These are phyloP conservation scores for Muscicapa adusta DNA, from an alignment of 2,113 vertebrate genomes.

Conservation along the genomic window DNA sequence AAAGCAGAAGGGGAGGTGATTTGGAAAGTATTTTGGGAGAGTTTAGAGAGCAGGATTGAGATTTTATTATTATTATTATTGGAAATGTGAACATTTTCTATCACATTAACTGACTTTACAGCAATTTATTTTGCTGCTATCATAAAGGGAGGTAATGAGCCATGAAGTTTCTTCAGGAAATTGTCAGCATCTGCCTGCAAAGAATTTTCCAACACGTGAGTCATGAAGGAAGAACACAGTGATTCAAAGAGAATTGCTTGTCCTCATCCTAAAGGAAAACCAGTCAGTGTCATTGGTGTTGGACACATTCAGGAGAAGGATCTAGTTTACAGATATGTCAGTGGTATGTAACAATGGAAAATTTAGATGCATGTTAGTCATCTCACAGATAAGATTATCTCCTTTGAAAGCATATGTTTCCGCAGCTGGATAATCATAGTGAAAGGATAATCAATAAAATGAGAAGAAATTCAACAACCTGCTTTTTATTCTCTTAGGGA, in stretches of 20 bases:
- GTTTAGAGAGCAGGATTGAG: conserved; percentile 38
- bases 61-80: conserved; percentile 60
- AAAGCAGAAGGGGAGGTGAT: conserved; percentile 5
- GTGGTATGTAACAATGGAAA: neutral
- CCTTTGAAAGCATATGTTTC: conserved; percentile 50
- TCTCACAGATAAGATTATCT: conserved; percentile 12
- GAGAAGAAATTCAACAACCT: conserved; percentile 48
- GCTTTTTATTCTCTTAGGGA: conserved; percentile 39
- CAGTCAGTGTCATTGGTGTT: neutral
- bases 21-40: conserved; percentile 25
- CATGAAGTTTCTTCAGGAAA: conserved; percentile 68
- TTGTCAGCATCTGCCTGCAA: conserved; percentile 57
- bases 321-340: neutral
- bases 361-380: conserved; percentile 17
- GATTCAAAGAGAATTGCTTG: conserved; percentile 48
- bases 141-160: conserved; percentile 68
- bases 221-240: conserved; percentile 14
- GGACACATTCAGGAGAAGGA: neutral
- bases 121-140: conserved; percentile 68
- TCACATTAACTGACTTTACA: conserved; percentile 60
- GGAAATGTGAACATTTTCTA: conserved; percentile 56
- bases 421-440: conserved; percentile 32
- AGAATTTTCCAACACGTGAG: conserved; percentile 54
- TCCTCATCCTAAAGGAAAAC: conserved; percentile 53
- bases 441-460: conserved; percentile 44